phyloP scores from a whole-genome alignment of 2,113 vertebrate species.

The Erythrolamprus reginae region DNA sequence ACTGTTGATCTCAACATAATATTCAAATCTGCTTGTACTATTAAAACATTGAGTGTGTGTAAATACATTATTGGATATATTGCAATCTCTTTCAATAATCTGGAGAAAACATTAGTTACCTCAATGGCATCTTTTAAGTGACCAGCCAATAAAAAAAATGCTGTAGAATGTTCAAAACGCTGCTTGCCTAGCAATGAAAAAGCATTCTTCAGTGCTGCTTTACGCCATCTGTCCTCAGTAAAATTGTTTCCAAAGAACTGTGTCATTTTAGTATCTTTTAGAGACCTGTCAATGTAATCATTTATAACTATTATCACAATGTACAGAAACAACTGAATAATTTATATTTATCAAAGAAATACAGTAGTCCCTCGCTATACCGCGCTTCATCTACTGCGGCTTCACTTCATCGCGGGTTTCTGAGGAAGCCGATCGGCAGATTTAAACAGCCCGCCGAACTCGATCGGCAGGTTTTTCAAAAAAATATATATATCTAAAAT shows the following conservation, averaged over 20 bases:
- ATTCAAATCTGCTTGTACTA: neutral
- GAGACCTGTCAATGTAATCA: constrained; percentile 71
- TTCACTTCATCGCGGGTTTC: no score
- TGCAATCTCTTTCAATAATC: neutral
- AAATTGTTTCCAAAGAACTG: constrained; percentile 97
- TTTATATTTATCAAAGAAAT: neutral
- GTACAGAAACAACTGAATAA: neutral
- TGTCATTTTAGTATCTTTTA: constrained; percentile 92
- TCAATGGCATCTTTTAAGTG: constrained; percentile 95
- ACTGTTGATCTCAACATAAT: neutral
- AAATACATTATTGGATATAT: neutral
- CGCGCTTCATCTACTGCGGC: no score
- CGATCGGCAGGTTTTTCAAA: no score
- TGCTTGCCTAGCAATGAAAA: constrained; percentile 96
- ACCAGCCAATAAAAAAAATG: constrained; percentile 94
- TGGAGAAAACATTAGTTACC: constrained; percentile 67
- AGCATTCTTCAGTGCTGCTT: constrained; percentile 94
- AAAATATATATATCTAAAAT: no score
- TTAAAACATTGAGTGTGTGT: neutral
- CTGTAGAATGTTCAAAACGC: constrained; percentile 94
- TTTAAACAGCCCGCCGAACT: no score
- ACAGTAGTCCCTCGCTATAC: no score
- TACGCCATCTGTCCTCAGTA: constrained; percentile 92
- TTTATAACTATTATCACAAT: neutral
- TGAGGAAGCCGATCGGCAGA: no score